Conservation (phyloP, 2,888 invertebrate species). For the Epirrita christyi region DNA sequence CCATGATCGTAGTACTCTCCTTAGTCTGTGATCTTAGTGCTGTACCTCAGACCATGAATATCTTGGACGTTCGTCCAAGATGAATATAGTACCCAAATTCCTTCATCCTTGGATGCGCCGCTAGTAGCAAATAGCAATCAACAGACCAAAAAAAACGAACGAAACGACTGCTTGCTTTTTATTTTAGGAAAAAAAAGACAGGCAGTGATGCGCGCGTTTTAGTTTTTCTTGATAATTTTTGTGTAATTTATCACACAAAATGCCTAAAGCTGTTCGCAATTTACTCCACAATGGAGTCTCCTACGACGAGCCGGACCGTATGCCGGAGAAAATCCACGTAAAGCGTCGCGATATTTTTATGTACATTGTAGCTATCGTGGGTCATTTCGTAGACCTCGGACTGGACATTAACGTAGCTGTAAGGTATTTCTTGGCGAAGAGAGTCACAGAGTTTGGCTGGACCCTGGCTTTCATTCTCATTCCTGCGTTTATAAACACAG, state of each 20-base stretch:
- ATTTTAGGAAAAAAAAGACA: too few species aligned
- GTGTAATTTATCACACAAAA: constrained; percentile 43
- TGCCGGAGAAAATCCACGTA: constrained; percentile 85
- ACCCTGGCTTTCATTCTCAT: constrained; percentile 89
- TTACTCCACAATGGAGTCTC: constrained; percentile 67
- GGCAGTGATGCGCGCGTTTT: too few species aligned
- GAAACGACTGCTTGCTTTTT: too few species aligned
- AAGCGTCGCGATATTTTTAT: constrained; percentile 87
- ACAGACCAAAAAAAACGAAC: too few species aligned
- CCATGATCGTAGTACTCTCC: too few species aligned
- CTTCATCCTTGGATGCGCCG: too few species aligned
- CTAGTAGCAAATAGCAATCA: too few species aligned
- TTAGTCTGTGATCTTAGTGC: too few species aligned
- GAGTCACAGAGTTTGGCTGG: constrained; percentile 86
- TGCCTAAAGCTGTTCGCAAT: constrained; percentile 64
- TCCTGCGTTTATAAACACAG: constrained; percentile 90
- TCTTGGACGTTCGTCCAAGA: too few species aligned
- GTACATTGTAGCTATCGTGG: constrained; percentile 87
- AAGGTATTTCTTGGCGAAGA: constrained; percentile 83
- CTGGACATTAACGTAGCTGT: constrained; percentile 89
- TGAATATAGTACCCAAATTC: too few species aligned
- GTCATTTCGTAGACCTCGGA: constrained; percentile 88
- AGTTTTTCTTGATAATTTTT: too few species aligned
- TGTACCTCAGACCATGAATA: too few species aligned
- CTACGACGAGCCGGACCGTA: constrained; percentile 84